Conservation (phyloP, 2,113 vertebrate genomes). For the Orcinus orca region DNA sequence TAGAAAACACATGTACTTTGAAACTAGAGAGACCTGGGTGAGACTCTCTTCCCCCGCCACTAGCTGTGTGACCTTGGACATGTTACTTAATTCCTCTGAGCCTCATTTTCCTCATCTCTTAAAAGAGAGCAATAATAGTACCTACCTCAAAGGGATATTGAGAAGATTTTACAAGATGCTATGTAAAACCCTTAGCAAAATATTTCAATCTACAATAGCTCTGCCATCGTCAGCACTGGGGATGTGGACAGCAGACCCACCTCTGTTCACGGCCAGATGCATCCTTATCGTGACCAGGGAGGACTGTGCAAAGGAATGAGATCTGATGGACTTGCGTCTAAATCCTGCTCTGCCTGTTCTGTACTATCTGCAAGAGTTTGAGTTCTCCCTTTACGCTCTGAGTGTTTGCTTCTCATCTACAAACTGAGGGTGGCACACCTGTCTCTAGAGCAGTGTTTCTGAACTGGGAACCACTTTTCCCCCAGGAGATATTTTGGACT, state of each 20-base stretch:
- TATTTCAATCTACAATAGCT: background rate
- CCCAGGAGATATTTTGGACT: background rate
- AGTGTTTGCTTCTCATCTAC: background rate
- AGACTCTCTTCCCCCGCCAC: background rate
- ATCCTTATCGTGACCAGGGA: background rate
- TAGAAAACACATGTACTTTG: background rate
- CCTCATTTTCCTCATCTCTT: background rate
- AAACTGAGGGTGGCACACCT: background rate
- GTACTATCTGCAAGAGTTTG: background rate
- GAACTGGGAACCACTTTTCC: background rate
- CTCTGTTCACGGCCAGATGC: background rate
- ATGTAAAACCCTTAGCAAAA: background rate
- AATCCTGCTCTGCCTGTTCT: background rate
- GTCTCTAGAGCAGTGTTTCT: background rate
- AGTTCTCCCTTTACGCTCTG: background rate
- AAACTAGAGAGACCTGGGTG: background rate
- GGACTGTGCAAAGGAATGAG: accelerated
- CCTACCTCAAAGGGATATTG: background rate
- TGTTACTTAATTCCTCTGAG: background rate
- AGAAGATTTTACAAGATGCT: background rate
- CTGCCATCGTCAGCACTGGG: background rate
- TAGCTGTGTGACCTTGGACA: background rate
- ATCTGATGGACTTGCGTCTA: background rate
- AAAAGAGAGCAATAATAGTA: background rate
- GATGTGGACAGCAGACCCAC: background rate